Evolutionary conservation across 2,113 vertebrate genomes (phyloP).

Genomic region (Semnornis frantzii): DNA sequence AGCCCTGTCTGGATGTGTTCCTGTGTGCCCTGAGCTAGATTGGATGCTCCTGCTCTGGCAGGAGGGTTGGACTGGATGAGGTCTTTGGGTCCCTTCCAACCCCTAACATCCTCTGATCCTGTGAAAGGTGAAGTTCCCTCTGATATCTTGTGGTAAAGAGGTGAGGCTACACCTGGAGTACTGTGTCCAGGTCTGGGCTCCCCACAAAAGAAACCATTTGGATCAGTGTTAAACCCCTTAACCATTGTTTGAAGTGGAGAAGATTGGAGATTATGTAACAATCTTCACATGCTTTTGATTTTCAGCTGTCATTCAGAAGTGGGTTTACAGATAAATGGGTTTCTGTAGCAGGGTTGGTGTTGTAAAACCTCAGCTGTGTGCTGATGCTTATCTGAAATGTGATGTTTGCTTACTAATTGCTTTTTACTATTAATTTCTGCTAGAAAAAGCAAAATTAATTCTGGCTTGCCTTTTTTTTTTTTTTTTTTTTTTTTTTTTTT

Average conservation of each 20-base stretch:
- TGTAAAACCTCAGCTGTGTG: neutral
- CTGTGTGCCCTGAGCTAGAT: no score
- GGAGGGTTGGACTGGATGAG: no score
- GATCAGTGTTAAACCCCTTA: neutral
- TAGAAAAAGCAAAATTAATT: neutral
- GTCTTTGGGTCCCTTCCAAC: no score
- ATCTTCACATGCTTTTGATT: neutral
- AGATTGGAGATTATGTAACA: neutral
- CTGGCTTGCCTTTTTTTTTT: conserved; percentile 12
- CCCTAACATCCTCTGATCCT: no score
- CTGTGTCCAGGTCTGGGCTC: no score
- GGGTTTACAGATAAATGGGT: neutral
- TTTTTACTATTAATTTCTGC: neutral
- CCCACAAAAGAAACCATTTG: neutral
- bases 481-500: no score
- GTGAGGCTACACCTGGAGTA: no score
- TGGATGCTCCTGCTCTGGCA: no score
- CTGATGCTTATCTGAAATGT: neutral
- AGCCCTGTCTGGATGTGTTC: no score
- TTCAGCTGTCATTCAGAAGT: neutral
- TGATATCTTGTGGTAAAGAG: no score
- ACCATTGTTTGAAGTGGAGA: neutral
- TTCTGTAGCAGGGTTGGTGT: neutral
- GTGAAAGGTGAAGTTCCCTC: no score
- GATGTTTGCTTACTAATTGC: neutral